These are phyloP conservation scores for Proisotoma minuta DNA, from an alignment of 2,888 invertebrate genomes.

Conservation along the genomic window DNA sequence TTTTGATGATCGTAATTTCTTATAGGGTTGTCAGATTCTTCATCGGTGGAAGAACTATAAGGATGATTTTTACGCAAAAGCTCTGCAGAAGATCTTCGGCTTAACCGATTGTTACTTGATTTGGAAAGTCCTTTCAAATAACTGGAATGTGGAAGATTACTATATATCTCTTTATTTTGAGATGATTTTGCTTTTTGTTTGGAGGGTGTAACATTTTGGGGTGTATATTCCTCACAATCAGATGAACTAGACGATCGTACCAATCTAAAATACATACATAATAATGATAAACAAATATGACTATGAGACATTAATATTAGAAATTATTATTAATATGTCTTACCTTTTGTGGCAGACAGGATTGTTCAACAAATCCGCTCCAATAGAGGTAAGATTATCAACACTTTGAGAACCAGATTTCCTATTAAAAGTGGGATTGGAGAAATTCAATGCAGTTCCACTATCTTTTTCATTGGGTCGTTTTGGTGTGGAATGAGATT, in stretches of 20 bases:
- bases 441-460: constrained; percentile 27
- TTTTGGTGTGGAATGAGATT: constrained; percentile 19
- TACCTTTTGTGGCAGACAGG: constrained; percentile 37
- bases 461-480: constrained; percentile 20
- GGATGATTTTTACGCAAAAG: constrained; percentile 46
- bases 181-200: constrained; percentile 29
- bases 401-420: constrained; percentile 45
- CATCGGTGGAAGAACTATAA: constrained; percentile 45
- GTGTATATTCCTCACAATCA: constrained; percentile 44
- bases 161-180: constrained; percentile 23
- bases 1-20: constrained; percentile 34
- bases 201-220: constrained; percentile 32
- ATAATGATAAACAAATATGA: too few species aligned
- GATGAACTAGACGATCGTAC: constrained; percentile 45
- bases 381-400: constrained; percentile 44
- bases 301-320: too few species aligned
- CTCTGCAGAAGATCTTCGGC: constrained; percentile 45
- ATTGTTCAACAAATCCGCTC: constrained; percentile 36
- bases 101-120: constrained; percentile 39
- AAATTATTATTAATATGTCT: too few species aligned
- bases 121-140: constrained; percentile 24
- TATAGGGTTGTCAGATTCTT: constrained; percentile 43
- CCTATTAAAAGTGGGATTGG: constrained; percentile 40
- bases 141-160: constrained; percentile 14
- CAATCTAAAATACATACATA: constrained; percentile 32